Base-by-base conservation (phyloP, 2,797 vertebrate species). In the Tapirus indicus region DNA sequence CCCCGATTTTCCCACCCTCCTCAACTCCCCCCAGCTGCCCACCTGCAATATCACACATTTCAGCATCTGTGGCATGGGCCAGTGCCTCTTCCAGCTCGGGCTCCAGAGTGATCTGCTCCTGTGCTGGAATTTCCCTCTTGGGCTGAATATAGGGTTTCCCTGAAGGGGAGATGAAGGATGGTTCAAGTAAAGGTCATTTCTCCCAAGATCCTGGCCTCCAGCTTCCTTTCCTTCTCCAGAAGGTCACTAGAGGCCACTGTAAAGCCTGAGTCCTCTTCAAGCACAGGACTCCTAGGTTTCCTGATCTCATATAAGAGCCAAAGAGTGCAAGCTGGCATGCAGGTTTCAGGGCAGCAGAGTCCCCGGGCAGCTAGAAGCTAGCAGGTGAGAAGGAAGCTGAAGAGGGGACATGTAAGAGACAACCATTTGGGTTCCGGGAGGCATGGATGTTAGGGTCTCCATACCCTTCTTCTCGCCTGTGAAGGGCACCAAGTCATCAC, bases 21-120 rank as follows among this genome's bases (percentile, higher is more conserved):
- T 71, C 35, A 60, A 0, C 16, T 8, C 62, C 54, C 77, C 20
- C 0, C 25, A 6, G 80, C n/a, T 25, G n/a, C 98, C 60, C 60
- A 99, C 99, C 99, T 98, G 99, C 99, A 32, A 99, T 99, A 93
- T 99, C 99, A 5, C 99, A 99, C 99, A 99, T 99, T 98, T 99
- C 99, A 0, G 99, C 99, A 0, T 99, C 99, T 0, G 99, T 99
- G 98, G 99, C 99, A 0, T 99, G 99, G 89, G 99, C 99, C 98
- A 99, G 97, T 0, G 99, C 99, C 97, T 99, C 99, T 98, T 99
- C 99, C 98, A 99, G 98, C 98, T 99, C 99, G 0, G 99, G 99
- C 97, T 99, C 99, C 98, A 99, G 98, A 0, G 99, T 99, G 96
- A 99, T 99, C 98, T 99, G 99, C 97, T 99, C 99, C 35, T 99